phyloP scores from a whole-genome alignment of 2,888 invertebrate species.

The Cantharis nigra region DNA sequence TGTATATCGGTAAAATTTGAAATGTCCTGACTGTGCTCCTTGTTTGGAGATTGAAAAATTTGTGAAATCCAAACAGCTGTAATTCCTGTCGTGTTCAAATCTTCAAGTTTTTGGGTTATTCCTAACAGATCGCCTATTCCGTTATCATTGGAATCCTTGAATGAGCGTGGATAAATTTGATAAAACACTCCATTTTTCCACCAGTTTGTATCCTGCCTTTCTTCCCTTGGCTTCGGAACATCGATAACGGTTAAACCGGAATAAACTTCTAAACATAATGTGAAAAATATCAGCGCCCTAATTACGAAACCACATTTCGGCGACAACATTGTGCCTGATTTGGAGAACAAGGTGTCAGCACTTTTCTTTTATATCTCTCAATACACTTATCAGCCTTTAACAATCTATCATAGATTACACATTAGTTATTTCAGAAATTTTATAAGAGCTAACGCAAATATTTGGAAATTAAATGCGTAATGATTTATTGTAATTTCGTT shows the following conservation, averaged over 20 bases:
- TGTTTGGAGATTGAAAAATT: conserved; percentile 81
- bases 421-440: background rate
- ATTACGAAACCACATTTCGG: background rate
- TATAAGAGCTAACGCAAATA: background rate
- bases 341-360: background rate
- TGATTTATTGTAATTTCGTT: background rate
- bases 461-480: background rate
- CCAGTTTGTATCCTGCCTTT: conserved; percentile 65
- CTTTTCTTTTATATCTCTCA: background rate
- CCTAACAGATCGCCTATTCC: conserved; percentile 83
- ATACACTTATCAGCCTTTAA: background rate
- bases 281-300: background rate
- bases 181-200: conserved; percentile 82
- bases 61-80: conserved; percentile 84
- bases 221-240: background rate
- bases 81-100: conserved; percentile 65
- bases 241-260: background rate
- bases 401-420: background rate
- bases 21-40: conserved; percentile 88
- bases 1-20: conserved; percentile 76
- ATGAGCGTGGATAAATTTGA: conserved; percentile 82
- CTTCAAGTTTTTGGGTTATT: conserved; percentile 49
- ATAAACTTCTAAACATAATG: background rate
- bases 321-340: background rate
- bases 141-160: conserved; percentile 69